Evolutionary conservation across 2,888 invertebrate species (phyloP), one percentile per base, ranked within the genome.

Genomic region (Neuroscelio doddi): DNA sequence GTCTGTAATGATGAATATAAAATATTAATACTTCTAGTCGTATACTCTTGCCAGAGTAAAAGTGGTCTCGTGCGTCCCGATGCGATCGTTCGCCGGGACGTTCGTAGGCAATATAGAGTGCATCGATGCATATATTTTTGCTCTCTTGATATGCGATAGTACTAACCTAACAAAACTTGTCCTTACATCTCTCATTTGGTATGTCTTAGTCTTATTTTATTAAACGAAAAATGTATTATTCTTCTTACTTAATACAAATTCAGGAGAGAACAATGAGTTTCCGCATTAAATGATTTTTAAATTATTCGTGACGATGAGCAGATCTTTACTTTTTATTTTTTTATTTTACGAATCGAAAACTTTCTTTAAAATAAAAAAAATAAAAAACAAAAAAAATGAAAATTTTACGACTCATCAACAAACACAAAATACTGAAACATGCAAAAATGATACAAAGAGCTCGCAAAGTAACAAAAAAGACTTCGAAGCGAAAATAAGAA

Each of bases 1-100:
- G 78, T 80, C 76, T 76, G 77, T 78, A 78, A 75, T 74, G 73
- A 78, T 80, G 78, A 76, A 78, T 70, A 71, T 78, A 78, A 80
- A 74, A 79, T 80, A 77, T 80, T 82, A 83, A 83, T 83, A 83
- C 83, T 83, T 83, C 83, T 83, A 83, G 80, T 83, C 83, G 83
- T 83, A 83, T 83, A 83, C 83, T 80, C 81, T 79, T 76, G 75
- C 74, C 80, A 83, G 82, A 83, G 82, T 83, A 82, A 80, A 80
- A 80, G 76, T 83, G 82, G 79, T 82, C 83, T 82, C 75, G 77
- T 80, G 79, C 78, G 74, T 73, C 75, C 76, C 77, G 73, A 72
- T 68, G 49, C 65, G n/a, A 47, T 61, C 67, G 39, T 64, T 69
- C 56, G 64, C 69, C 72, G 76, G 73, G 75, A 77, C 79, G 77